A percentile compares a stretch with the other conserved stretches of the same genome.
Conservation (phyloP, 2,888 invertebrate genomes). For the Psylliodes chrysocephalus region DNA sequence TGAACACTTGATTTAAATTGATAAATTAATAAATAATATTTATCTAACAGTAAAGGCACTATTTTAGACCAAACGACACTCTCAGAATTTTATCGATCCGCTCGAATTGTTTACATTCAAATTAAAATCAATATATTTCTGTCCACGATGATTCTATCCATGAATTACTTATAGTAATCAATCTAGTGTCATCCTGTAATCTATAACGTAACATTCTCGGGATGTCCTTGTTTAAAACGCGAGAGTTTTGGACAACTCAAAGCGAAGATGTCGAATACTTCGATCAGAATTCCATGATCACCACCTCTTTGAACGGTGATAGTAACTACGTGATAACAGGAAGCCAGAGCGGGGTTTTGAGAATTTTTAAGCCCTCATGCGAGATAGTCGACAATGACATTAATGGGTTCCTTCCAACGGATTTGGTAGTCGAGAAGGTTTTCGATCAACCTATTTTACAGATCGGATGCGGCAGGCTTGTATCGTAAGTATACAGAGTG, state of each 20-base stretch:
- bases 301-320: slow-evolving; percentile 67
- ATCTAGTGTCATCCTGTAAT: no score
- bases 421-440: slow-evolving; percentile 81
- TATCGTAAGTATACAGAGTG: slow-evolving; percentile 84
- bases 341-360: slow-evolving; percentile 82
- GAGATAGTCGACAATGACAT: slow-evolving; percentile 62
- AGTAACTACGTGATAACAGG: slow-evolving; percentile 83
- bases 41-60: no score
- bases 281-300: slow-evolving; percentile 66
- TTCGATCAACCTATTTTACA: slow-evolving; percentile 82
- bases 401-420: slow-evolving; percentile 68
- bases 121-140: slow-evolving; percentile 5
- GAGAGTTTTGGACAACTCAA: slow-evolving; percentile 87
- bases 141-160: slow-evolving; percentile 11
- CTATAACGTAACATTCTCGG: not conserved
- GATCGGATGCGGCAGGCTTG: slow-evolving; percentile 83
- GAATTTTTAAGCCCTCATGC: slow-evolving; percentile 76
- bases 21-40: no score
- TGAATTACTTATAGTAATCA: no score
- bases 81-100: not conserved
- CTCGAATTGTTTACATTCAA: slow-evolving; percentile 6
- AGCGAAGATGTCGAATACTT: slow-evolving; percentile 72
- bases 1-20: no score
- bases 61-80: not conserved
- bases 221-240: slow-evolving; percentile 94